A percentile compares a stretch with the other conserved stretches of the same genome.
phyloP scores from a whole-genome alignment of 2,888 invertebrate species.

The Callyntrura sp. region DNA sequence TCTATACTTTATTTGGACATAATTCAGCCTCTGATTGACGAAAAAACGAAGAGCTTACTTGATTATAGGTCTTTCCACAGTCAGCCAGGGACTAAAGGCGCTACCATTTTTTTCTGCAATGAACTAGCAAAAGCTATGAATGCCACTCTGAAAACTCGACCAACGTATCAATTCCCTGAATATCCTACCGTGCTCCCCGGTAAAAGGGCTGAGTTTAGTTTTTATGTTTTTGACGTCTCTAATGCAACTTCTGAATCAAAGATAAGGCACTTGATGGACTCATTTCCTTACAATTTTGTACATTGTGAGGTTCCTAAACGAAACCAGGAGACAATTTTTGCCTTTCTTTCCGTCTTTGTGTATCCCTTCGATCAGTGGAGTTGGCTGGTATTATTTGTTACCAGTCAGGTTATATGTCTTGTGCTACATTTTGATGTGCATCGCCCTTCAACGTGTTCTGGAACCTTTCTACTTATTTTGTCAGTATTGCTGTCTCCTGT shows the following conservation, averaged over 20 bases:
- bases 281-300: conserved; percentile 6
- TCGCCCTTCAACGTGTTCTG: no score
- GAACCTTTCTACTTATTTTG: no score
- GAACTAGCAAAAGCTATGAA: neutral
- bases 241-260: neutral
- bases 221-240: no score
- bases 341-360: neutral
- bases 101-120: conserved; percentile 7
- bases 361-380: neutral
- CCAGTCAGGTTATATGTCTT: no score
- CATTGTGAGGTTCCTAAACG: conserved; percentile 14
- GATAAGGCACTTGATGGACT: neutral
- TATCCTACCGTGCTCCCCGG: neutral
- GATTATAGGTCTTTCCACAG: no score
- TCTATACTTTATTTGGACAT: no score
- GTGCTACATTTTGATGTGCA: no score
- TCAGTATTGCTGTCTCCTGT: no score
- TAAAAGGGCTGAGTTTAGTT: neutral
- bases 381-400: neutral
- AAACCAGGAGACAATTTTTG: neutral
- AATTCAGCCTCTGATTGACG: no score
- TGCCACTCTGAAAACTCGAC: neutral
- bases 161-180: no score
- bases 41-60: no score
- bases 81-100: no score